Conservation (phyloP, 2,113 vertebrate genomes). For the Asarcornis scutulata region DNA sequence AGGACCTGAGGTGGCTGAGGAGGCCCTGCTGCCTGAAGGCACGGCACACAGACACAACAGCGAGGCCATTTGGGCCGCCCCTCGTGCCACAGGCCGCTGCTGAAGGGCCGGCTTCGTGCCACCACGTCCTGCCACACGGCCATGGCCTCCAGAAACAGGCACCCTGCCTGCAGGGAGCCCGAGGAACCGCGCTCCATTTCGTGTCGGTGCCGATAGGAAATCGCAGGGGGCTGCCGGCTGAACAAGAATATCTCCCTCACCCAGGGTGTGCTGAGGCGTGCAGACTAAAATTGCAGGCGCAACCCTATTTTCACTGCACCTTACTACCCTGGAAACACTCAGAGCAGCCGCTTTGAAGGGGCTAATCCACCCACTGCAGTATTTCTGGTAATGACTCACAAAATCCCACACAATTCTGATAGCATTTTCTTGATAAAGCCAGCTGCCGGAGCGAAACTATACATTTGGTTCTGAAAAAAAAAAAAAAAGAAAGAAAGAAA, state of each 20-base stretch:
- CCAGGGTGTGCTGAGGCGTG: not conserved
- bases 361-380: not conserved
- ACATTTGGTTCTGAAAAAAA: not conserved
- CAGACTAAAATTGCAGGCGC: not conserved
- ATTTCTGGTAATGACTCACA: conserved; percentile 46
- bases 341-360: not conserved
- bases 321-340: not conserved
- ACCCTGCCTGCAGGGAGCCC: not conserved
- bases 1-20: not conserved
- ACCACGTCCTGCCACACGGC: not conserved
- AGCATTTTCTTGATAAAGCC: conserved; percentile 34
- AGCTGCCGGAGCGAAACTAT: conserved; percentile 36
- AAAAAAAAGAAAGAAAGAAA: not conserved
- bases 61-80: not conserved
- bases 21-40: too few relatives aligned
- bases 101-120: not conserved
- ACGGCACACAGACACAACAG: not conserved
- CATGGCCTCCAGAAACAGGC: accelerated
- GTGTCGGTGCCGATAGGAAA: not conserved
- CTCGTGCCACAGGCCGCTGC: not conserved
- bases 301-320: conserved; percentile 9
- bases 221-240: not conserved
- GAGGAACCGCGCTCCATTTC: not conserved
- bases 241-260: not conserved
- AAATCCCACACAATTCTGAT: not conserved